These are phyloP conservation scores for Stenodera caucasica DNA, from an alignment of 2,888 invertebrate genomes.

Conservation along the genomic window DNA sequence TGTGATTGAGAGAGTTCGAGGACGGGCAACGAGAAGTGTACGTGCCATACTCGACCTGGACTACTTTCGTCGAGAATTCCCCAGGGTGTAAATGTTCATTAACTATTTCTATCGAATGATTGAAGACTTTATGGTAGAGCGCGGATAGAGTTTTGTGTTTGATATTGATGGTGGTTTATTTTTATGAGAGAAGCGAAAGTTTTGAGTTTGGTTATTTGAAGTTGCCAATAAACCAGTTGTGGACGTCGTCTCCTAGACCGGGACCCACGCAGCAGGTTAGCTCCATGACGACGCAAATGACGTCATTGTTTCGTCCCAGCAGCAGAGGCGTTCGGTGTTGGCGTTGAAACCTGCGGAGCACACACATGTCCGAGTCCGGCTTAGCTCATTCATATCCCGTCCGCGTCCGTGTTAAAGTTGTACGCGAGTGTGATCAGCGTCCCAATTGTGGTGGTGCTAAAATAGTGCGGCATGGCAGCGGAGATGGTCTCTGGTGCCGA, in stretches of 20 bases:
- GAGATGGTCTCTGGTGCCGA: constrained; percentile 60
- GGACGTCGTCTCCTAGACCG: constrained; percentile 15
- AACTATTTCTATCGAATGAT: too few species aligned
- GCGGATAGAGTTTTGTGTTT: too few species aligned
- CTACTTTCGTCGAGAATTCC: not conserved
- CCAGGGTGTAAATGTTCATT: too few species aligned
- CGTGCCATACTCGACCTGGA: constrained; percentile 20
- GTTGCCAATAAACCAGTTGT: not conserved
- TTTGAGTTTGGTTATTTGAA: too few species aligned
- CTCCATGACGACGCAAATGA: constrained; percentile 52
- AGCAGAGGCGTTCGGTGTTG: constrained; percentile 46
- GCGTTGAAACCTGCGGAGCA: constrained; percentile 52
- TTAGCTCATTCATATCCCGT: constrained; percentile 36
- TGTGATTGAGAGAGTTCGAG: constrained; percentile 16
- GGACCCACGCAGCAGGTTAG: constrained; percentile 40
- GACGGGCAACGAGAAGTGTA: constrained; percentile 19
- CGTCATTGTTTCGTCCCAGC: constrained; percentile 45
- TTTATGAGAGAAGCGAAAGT: too few species aligned
- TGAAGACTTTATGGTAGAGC: too few species aligned
- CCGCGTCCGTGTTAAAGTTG: constrained; percentile 49
- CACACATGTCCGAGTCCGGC: constrained; percentile 21
- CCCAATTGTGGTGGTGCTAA: constrained; percentile 57
- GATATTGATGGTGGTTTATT: too few species aligned
- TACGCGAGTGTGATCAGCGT: constrained; percentile 41
- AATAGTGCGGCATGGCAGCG: constrained; percentile 58